Percentiles rank a stretch among this genome's conserved stretches.
phyloP scores from a whole-genome alignment of 92 coral and sea anemone genomes.

The Muricea muricata region DNA sequence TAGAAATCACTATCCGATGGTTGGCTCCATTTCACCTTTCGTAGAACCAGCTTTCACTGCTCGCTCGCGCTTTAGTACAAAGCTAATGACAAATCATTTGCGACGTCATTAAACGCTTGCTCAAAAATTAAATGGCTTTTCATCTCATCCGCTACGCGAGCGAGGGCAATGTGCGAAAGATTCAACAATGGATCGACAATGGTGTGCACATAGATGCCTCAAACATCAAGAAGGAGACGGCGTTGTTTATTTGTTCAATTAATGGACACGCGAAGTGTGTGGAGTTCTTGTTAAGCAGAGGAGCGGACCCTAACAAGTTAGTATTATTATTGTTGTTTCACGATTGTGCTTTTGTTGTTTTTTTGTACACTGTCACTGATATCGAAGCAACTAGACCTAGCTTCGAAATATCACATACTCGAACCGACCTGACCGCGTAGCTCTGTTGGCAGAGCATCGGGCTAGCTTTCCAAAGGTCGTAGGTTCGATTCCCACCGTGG shows the following conservation, averaged over 20 bases:
- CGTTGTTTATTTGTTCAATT: slow-evolving; percentile 73
- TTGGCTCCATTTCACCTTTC: too few species aligned
- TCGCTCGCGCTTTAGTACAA: not conserved
- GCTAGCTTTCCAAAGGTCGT: too few species aligned
- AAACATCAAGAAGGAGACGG: slow-evolving; percentile 72
- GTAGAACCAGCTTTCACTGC: too few species aligned
- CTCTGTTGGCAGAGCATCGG: too few species aligned
- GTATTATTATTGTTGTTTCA: not conserved
- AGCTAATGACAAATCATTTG: not conserved
- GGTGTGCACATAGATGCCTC: slow-evolving; percentile 86
- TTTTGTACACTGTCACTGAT: too few species aligned
- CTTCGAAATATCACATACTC: too few species aligned
- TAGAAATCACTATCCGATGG: too few species aligned
- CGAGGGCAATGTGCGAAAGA: slow-evolving; percentile 61
- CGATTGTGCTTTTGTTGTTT: too few species aligned
- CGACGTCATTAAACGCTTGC: not conserved
- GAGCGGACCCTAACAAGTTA: slow-evolving; percentile 95
- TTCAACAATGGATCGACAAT: slow-evolving; percentile 57
- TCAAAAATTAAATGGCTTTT: slow-evolving; percentile 67
- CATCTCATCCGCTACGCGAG: slow-evolving; percentile 76
- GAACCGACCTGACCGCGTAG: too few species aligned
- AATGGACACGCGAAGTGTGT: slow-evolving; percentile 64
- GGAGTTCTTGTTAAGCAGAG: slow-evolving; percentile 63
- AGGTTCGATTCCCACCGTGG: too few species aligned
- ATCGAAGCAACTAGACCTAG: too few species aligned